These are phyloP conservation scores for Chesias legatella DNA, from an alignment of 2,888 invertebrate species.

Conservation along the genomic window DNA sequence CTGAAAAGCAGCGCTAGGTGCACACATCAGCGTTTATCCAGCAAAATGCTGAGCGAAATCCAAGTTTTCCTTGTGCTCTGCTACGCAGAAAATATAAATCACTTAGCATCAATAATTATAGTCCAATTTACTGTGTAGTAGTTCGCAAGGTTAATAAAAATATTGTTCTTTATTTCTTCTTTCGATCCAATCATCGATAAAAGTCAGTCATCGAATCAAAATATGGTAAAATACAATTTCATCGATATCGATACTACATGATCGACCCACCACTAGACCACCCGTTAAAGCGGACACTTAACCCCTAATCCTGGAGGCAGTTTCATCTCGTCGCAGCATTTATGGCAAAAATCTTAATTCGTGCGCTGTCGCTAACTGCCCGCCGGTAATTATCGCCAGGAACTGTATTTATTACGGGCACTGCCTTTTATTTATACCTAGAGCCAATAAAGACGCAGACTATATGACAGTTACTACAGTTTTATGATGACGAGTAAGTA, in stretches of 20 bases:
- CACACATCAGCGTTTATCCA: too few species aligned
- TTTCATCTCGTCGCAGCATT: slow-evolving; percentile 68
- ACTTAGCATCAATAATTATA: too few species aligned
- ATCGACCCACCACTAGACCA: slow-evolving; percentile 53
- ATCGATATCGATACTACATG: slow-evolving; percentile 36
- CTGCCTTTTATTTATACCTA: slow-evolving; percentile 29
- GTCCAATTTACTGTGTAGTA: too few species aligned
- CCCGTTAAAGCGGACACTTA: slow-evolving; percentile 78
- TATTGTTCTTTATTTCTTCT: too few species aligned
- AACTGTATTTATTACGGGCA: slow-evolving; percentile 69
- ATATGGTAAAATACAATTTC: not conserved
- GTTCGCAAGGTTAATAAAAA: too few species aligned
- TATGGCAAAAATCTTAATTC: slow-evolving; percentile 80
- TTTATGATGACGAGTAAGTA: not conserved
- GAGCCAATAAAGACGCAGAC: not conserved
- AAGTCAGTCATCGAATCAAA: not conserved
- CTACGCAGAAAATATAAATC: too few species aligned
- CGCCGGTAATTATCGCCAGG: slow-evolving; percentile 72
- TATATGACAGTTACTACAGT: not conserved
- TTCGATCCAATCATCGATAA: slow-evolving; percentile 21
- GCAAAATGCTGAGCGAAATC: too few species aligned
- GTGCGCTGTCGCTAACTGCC: slow-evolving; percentile 75
- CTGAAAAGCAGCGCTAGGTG: too few species aligned
- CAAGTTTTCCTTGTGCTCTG: too few species aligned
- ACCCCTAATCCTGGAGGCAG: slow-evolving; percentile 77